These are phyloP conservation scores for Junco hyemalis DNA, from an alignment of 2,113 vertebrate species.

Conservation along the genomic window DNA sequence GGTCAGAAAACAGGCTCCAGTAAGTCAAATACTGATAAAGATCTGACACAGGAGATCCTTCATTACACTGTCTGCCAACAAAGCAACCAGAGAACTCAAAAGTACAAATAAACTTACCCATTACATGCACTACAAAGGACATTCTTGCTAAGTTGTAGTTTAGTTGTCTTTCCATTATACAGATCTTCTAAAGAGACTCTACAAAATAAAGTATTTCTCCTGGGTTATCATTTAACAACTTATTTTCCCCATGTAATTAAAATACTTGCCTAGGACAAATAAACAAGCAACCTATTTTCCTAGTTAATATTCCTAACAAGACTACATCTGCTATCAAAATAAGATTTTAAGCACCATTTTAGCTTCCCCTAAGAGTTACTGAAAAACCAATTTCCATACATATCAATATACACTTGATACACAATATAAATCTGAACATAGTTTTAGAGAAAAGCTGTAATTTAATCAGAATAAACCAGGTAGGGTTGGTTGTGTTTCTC, in stretches of 20 bases:
- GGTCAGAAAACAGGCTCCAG: not conserved
- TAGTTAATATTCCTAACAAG: not conserved
- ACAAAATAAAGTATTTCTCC: conserved; percentile 31
- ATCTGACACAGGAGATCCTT: not conserved
- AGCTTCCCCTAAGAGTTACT: not conserved
- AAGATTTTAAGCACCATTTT: not conserved
- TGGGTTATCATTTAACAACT: conserved; percentile 14
- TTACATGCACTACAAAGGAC: conserved; percentile 94
- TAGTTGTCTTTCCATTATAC: conserved; percentile 98
- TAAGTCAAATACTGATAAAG: not conserved
- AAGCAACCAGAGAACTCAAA: not conserved
- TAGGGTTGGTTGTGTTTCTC: not conserved
- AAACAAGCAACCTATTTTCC: not conserved
- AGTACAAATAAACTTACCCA: conserved; percentile 82
- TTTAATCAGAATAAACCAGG: not conserved
- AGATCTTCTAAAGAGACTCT: conserved; percentile 98
- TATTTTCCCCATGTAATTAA: not conserved
- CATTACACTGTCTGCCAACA: not conserved
- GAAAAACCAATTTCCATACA: not conserved
- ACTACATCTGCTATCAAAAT: not conserved
- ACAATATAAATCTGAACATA: not conserved
- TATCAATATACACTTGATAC: not conserved
- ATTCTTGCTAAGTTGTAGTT: conserved; percentile 99
- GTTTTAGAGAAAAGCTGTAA: not conserved
- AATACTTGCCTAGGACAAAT: not conserved